Conservation (phyloP, 2,797 vertebrate species). For the Myotis pilosus region DNA sequence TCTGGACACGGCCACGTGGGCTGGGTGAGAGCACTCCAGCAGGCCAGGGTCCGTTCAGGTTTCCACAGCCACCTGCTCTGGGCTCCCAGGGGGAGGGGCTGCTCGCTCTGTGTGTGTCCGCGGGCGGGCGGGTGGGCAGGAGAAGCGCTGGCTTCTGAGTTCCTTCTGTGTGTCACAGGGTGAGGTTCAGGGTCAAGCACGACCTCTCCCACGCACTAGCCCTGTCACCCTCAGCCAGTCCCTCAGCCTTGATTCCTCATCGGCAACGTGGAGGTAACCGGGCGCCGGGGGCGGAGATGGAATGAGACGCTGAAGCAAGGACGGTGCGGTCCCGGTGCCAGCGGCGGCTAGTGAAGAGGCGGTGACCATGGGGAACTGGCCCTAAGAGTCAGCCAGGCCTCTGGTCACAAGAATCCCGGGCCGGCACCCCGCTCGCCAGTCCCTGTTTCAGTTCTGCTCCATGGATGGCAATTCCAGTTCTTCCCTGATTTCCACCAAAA, state of each 20-base stretch:
- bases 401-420: background rate
- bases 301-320: background rate
- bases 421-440: background rate
- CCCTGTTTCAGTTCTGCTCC: background rate
- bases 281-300: background rate
- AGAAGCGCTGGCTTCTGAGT: background rate
- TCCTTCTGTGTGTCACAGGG: background rate
- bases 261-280: background rate
- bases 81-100: background rate
- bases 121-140: background rate
- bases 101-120: background rate
- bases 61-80: background rate
- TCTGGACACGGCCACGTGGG: background rate
- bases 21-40: background rate
- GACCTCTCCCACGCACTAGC: background rate
- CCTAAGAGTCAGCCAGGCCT: too few species aligned
- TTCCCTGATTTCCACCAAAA: conserved; percentile 55
- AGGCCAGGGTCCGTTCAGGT: background rate
- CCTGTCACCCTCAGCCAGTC: background rate
- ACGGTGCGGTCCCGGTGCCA: background rate
- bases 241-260: background rate
- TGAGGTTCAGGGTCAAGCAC: background rate
- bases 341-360: background rate
- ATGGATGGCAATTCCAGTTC: conserved; percentile 2
- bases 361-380: background rate